Percentiles rank a stretch among this genome's conserved stretches.
These are phyloP conservation scores for Aphrophora alni DNA, from an alignment of 2,888 invertebrate species.

Conservation along the genomic window DNA sequence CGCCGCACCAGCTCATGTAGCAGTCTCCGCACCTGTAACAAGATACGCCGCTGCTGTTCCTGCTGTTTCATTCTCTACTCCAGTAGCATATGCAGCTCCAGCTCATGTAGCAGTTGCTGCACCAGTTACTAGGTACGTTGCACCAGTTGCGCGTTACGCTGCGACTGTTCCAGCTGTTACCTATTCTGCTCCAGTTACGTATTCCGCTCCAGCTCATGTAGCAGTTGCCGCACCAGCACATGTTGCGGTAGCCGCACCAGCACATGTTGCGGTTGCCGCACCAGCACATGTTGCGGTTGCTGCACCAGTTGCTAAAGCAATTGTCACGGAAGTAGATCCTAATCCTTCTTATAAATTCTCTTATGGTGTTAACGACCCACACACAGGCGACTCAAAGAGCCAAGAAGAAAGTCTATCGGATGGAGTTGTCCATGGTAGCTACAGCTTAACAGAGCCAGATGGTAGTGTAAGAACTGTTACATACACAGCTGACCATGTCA, in stretches of 20 bases:
- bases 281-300: conserved; percentile 59
- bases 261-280: conserved; percentile 53
- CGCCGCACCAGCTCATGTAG: conserved; percentile 12
- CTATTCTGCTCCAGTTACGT: conserved; percentile 6
- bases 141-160: conserved; percentile 26
- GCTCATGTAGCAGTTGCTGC: background rate
- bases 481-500: conserved; percentile 52
- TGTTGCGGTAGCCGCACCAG: conserved; percentile 43
- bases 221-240: conserved; percentile 6
- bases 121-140: background rate
- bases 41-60: conserved; percentile 26
- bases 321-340: conserved; percentile 49
- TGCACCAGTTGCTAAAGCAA: conserved; percentile 49
- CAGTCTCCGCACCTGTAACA: background rate
- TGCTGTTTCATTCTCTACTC: conserved; percentile 30
- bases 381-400: conserved; percentile 50
- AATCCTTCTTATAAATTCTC: conserved; percentile 50
- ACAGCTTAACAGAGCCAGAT: conserved; percentile 46
- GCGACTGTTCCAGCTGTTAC: conserved; percentile 13
- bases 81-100: conserved; percentile 6
- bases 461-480: conserved; percentile 30
- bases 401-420: conserved; percentile 49
- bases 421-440: conserved; percentile 49
- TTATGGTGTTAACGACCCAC: conserved; percentile 50
- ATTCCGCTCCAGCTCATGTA: conserved; percentile 12